A percentile compares a stretch with the other conserved stretches of the same genome.
Evolutionary conservation across 2,888 invertebrate species (phyloP).

Genomic region (Agonum fuliginosum): DNA sequence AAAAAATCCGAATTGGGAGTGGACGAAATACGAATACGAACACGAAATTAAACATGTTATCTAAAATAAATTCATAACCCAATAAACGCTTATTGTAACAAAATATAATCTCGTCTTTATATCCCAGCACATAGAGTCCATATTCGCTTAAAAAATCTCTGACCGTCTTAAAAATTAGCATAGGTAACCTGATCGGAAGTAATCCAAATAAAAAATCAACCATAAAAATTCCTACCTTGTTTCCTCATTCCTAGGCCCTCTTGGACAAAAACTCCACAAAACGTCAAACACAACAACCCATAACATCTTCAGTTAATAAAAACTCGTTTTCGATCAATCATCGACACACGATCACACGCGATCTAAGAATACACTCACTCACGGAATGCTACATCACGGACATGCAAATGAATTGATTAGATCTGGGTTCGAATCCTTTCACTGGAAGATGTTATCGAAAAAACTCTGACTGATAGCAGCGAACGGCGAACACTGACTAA

Average conservation of each 20-base stretch:
- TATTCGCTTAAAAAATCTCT: neutral
- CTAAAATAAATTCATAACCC: too few relatives aligned
- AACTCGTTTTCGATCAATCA: conserved; percentile 12
- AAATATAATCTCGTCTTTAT: too few relatives aligned
- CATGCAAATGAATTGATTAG: conserved; percentile 26
- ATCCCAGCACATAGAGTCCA: too few relatives aligned
- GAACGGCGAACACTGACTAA: neutral
- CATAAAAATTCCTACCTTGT: conserved; percentile 36
- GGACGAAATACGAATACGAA: too few relatives aligned
- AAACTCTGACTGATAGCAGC: neutral
- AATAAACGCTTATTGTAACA: too few relatives aligned
- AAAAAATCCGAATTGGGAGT: too few relatives aligned
- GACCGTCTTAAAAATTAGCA: conserved; percentile 13
- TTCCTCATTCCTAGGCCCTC: conserved; percentile 29
- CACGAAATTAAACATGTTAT: too few relatives aligned
- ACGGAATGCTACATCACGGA: neutral
- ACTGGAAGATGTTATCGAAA: conserved; percentile 12
- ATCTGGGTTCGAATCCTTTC: conserved; percentile 24
- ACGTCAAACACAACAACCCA: conserved; percentile 32
- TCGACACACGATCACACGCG: conserved; percentile 1
- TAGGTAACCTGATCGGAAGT: conserved; percentile 33
- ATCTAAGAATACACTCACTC: conserved; percentile 11
- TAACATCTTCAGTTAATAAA: conserved; percentile 42
- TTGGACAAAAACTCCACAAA: conserved; percentile 11
- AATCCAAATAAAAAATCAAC: conserved; percentile 17